phyloP scores from a whole-genome alignment of 2,888 invertebrate genomes.

The Autographa pulchrina region DNA sequence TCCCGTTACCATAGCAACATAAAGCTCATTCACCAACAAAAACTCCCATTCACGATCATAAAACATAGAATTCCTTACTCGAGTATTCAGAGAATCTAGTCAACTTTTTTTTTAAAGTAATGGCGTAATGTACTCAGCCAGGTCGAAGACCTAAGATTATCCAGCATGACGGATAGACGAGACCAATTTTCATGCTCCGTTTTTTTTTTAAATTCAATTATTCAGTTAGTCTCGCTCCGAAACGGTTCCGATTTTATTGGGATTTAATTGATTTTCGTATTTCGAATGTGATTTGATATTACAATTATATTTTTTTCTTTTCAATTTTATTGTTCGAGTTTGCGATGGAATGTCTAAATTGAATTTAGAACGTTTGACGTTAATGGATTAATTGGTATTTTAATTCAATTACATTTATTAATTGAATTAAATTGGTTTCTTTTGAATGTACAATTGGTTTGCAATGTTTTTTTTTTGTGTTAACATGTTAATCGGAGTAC shows the following conservation, averaged over 20 bases:
- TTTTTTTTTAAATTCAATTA: conserved; percentile 61
- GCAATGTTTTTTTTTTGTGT: not conserved
- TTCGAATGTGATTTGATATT: conserved; percentile 32
- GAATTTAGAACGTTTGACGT: not conserved
- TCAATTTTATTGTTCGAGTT: conserved; percentile 14
- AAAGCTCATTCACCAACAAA: not conserved
- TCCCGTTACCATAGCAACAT: not conserved
- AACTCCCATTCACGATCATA: not conserved
- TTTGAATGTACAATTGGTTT: not conserved
- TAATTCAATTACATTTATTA: not conserved
- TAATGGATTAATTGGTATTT: not conserved
- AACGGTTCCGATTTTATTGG: conserved; percentile 54
- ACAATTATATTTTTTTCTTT: conserved; percentile 10
- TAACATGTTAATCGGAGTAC: not conserved
- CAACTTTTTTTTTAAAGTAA: conserved; percentile 42
- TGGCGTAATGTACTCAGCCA: conserved; percentile 43
- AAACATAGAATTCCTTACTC: conserved; percentile 13
- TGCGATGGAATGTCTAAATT: not conserved
- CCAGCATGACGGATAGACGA: conserved; percentile 54
- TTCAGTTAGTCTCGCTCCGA: conserved; percentile 52
- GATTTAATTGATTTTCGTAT: conserved; percentile 45
- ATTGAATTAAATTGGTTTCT: not conserved
- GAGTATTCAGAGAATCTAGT: conserved; percentile 47
- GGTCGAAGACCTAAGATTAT: conserved; percentile 55
- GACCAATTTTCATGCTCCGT: conserved; percentile 56